Evolutionary conservation across 2,113 vertebrate genomes (phyloP), one percentile per base, ranked within the genome.

Genomic region (Lichenostomus cassidix): DNA sequence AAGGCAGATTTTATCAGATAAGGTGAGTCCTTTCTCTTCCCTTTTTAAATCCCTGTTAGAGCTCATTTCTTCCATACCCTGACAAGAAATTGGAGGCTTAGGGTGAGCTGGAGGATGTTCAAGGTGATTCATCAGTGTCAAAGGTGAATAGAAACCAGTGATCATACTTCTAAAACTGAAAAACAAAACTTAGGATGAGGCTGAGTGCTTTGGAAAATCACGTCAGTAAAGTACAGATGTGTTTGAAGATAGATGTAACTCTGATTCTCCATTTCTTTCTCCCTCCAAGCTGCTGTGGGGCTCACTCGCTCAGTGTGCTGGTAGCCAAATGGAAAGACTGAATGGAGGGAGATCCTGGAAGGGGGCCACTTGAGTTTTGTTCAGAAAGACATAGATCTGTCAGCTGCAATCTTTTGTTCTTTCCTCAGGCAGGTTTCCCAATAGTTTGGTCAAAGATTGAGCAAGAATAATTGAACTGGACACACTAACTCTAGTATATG

Each of bases 381-480:
- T 73, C 58, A 50, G 46, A 35, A 88, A 65, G 41, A 58, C 21
- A n/a, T 18, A 44, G 37, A 15, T 76, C 41, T 83, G 28, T 68
- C 53, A 85, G 68, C 31, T 4, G 8, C 33, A 76, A 44, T 91
- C 31, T 73, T 90, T 55, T 84, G 50, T 84, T 80, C 55, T 86
- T 92, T 91, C 65, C 9, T 41, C 59, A 50, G 71, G 67, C 37
- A 73, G 35, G 63, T 93, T 90, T 95, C 75, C 67, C 83, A 80
- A 7, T 24, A 46, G 67, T 65, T 91, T 65, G 55, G 75, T 86
- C 75, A 92, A 59, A 84, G 76, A 73, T 52, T 83, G 62, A 83
- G 29, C 25, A 82, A 50, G 53, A 79, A 41, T 92, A 75, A 94
- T 94, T 90, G 94, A 59, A 82, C 42, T 82, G 84, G 87, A 91